Base-by-base conservation (phyloP, 2,888 invertebrate genomes). In the Clunio marinus region DNA sequence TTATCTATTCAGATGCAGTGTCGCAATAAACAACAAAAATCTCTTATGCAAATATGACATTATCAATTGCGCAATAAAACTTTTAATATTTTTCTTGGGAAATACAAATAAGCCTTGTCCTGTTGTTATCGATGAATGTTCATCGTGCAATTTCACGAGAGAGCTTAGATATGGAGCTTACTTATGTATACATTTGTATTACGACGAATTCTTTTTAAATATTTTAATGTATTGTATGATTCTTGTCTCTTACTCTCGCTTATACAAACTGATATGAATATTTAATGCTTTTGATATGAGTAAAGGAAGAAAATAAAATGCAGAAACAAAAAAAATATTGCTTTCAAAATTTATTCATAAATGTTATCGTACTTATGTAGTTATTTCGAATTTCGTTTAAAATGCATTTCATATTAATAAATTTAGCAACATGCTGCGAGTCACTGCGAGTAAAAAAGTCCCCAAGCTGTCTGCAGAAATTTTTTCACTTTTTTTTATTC, bases 391-490 rank as follows among this genome's bases (percentile, higher is more conserved):
- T 27, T 51, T 22, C 51, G 51, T 51, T 51, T 51, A 57, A 57
- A 27, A 57, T 57, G 57, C 57, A 57, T 27, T 57, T 57, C 27
- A 22, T 27, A 13, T 13, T n/a, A n/a, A n/a, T n/a, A n/a, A n/a
- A n/a, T n/a, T n/a, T 51, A 17, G 17, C 20, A 51, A 51, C 57
- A 24, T 57, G 25, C 27, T 57, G 57, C 57, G 27, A 57, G 20
- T 4, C n/a, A 57, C 4, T 7, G 27, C 25, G 10, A 25, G 15
- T 41, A 57, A 57, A 57, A 57, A 57, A 4, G 57, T 57, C 57
- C 57, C 57, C 57, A 57, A 57, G 57, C 57, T 57, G 57, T 57
- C 57, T 57, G 57, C 27, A n/a, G n/a, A n/a, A n/a, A n/a, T n/a
- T n/a, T n/a, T n/a, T n/a, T n/a, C n/a, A n/a, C n/a, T n/a, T n/a